Base-by-base conservation (phyloP, 2,888 invertebrate genomes). In the Harpalus rubripes region DNA sequence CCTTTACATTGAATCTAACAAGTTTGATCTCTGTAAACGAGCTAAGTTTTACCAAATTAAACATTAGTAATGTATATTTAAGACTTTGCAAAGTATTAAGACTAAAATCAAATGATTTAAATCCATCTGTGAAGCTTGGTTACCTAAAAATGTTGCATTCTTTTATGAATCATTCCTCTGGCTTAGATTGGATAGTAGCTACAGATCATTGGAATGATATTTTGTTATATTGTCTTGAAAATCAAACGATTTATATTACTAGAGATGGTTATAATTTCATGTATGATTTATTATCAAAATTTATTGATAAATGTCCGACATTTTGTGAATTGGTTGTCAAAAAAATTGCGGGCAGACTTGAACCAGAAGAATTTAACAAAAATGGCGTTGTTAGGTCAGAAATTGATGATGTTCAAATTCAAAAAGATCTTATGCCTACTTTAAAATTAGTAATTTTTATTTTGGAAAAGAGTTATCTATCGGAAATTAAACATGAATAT, bases 211-310 rank as follows among this genome's bases (percentile, higher is more conserved):
- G 96, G 96, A 92, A 92, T 85, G 92, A 94, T 87, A 93, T 95
- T 39, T 90, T 96, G 3, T 92, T 92, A 85, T 93, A 94, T 78
- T 94, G 94, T 85, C 93, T 94, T 87, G 92, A 93, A 82, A 94
- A 94, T 89, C 94, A 94, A 86, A 96, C 96, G 0, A 91, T 96
- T 59, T 96, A 96, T 88, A 94, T 96, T 8, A 93, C 94, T 0
- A 92, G 94, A 58, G 94, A 95, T 88, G 94, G 94, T 7, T 94
- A 94, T 82, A 92, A 93, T 85, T 94, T 96, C 87, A 91, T 95
- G 16, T 92, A 93, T 16, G 92, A 92, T 85, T 92, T 95, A 82
- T 88, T 95, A 0, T 93, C 93, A 90, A 93, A 92, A 89, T 90
- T 93, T 0, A 91, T 92, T 18, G 92, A 93, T 78, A 90, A 92